Base-by-base conservation (phyloP, 1,140 invertebrate genomes). In the Wasmannia auropunctata region DNA sequence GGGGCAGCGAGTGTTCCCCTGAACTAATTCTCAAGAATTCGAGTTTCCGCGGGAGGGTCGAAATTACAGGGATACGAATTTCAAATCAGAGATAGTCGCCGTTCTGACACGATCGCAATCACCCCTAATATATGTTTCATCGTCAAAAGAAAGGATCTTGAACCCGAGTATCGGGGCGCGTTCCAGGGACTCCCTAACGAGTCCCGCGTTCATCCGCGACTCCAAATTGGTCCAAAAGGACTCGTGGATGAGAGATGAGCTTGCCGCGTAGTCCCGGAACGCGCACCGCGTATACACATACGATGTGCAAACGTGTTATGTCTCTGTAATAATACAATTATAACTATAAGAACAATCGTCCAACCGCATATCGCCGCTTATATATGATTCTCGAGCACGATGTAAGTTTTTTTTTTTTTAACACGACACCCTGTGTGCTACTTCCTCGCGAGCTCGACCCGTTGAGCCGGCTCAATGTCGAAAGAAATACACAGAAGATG, bases 391-490 rank as follows among this genome's bases (percentile, higher is more conserved):
- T 60, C 67, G 67, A 72, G 40, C 60, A 49, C 51, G 79, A 60
- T 46, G 62, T 76, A 51, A 60, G 34, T 46, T 60, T n/a, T n/a
- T n/a, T n/a, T n/a, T n/a, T n/a, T n/a, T 69, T 70, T 86, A 86
- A 77, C 49, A 74, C 56, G 87, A 77, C 72, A 89, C 77, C 84
- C 87, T 89, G 84, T 89, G 75, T 85, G 83, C 40, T 69, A 86
- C 22, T 86, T 87, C 25, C 46, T 88, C 60, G 22, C 51, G 69
- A 86, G 74, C 84, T 81, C 51, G 70, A 65, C 28, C 54, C 70
- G 49, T 75, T 40, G 49, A 74, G 76, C 34, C 74, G 83, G 25
- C 40, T 85, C 72, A 37, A 72, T 74, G 54, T 60, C 67, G 75
- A 81, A 81, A 81, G 70, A 69, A n/a, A 54, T 58, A 86, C 87